Conservation (phyloP, 2,113 vertebrate species). For the Ceyx melanurus region DNA sequence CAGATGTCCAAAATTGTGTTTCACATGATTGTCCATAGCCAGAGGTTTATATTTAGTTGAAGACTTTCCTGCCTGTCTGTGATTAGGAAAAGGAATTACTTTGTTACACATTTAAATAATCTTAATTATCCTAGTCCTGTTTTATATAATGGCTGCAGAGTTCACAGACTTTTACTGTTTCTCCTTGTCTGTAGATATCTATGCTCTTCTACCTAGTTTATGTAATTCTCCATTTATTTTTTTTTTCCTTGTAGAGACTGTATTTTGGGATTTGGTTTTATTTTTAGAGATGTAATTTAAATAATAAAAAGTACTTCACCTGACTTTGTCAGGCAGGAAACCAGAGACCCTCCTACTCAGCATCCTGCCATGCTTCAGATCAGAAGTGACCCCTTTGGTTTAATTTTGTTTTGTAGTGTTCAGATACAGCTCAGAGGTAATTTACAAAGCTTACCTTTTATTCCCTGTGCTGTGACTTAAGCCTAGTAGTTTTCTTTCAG, state of each 20-base stretch:
- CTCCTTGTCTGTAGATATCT: not conserved
- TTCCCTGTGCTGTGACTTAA: not conserved
- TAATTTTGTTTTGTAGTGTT: not conserved
- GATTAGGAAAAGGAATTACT: not conserved
- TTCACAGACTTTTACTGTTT: not conserved
- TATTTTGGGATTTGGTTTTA: not conserved
- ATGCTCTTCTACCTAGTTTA: not conserved
- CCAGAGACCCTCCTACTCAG: not conserved
- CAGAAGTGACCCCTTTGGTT: not conserved
- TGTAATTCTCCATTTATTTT: not conserved
- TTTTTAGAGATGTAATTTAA: not conserved
- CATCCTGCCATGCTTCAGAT: not conserved
- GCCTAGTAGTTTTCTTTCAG: not conserved
- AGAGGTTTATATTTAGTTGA: not conserved
- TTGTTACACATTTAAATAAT: not conserved
- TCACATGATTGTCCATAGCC: not conserved
- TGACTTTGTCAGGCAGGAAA: not conserved
- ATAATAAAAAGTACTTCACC: not conserved
- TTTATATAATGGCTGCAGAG: not conserved
- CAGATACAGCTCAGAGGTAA: not conserved
- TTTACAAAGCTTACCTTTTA: not conserved
- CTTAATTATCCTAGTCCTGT: rapidly evolving
- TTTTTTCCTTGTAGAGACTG: not conserved
- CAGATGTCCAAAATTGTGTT: not conserved
- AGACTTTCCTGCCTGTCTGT: not conserved